phyloP scores from a whole-genome alignment of 2,888 invertebrate genomes.

The Iselma pallidipennis region DNA sequence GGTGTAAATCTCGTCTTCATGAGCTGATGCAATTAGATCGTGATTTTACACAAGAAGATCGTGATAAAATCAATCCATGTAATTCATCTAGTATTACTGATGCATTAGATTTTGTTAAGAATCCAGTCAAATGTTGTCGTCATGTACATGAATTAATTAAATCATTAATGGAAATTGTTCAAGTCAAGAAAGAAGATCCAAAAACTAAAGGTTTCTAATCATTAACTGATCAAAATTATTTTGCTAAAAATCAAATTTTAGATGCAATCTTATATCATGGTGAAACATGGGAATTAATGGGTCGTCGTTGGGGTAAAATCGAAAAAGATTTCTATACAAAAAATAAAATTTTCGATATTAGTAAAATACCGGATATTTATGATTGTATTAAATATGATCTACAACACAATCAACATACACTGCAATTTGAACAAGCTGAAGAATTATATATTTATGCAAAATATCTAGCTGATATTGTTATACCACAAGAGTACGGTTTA shows the following conservation, averaged over 20 bases:
- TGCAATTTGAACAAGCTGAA: slow-evolving; percentile 91
- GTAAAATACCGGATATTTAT: slow-evolving; percentile 99
- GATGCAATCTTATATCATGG: slow-evolving; percentile 95
- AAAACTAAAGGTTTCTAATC: slow-evolving; percentile 75
- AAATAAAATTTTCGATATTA: slow-evolving; percentile 92
- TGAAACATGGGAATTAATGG: slow-evolving; percentile 99
- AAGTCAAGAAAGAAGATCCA: slow-evolving; percentile 82
- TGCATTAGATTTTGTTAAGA: slow-evolving; percentile 93
- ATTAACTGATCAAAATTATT: not conserved
- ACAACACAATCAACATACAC: slow-evolving; percentile 95
- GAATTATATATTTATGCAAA: slow-evolving; percentile 95
- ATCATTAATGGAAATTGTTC: slow-evolving; percentile 82
- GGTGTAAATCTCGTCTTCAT: slow-evolving; percentile 94
- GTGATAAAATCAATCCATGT: slow-evolving; percentile 88
- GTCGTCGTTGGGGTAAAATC: slow-evolving; percentile 95
- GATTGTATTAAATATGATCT: slow-evolving; percentile 99
- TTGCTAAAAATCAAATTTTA: slow-evolving; percentile 45
- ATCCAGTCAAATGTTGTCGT: slow-evolving; percentile 92
- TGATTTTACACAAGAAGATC: slow-evolving; percentile 84
- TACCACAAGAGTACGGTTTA: slow-evolving; percentile 99
- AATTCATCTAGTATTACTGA: slow-evolving; percentile 88
- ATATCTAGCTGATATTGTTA: slow-evolving; percentile 97
- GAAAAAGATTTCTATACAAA: slow-evolving; percentile 98
- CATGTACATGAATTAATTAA: slow-evolving; percentile 88
- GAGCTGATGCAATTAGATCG: slow-evolving; percentile 89